These are phyloP conservation scores for Euzophera pinguis DNA, from an alignment of 2,888 invertebrate genomes.

Conservation along the genomic window DNA sequence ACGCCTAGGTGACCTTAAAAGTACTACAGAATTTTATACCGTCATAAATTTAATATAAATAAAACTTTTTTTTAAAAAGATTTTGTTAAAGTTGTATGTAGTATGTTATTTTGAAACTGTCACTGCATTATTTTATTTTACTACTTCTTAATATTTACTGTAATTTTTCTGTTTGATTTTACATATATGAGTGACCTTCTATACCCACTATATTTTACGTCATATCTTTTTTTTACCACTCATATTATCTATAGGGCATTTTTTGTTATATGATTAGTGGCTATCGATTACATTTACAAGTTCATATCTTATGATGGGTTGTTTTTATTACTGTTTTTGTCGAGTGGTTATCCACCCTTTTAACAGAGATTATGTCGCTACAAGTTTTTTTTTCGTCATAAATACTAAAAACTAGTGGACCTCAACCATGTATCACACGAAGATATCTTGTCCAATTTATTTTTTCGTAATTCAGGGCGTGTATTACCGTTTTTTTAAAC, in stretches of 20 bases:
- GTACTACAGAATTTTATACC: no score
- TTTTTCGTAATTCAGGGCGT: no score
- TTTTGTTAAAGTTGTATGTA: no score
- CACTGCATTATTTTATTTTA: no score
- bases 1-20: no score
- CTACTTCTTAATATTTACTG: no score
- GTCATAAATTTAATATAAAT: no score
- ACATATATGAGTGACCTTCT: background rate
- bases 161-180: no score
- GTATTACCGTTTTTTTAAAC: no score
- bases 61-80: no score
- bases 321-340: slow-evolving; percentile 12
- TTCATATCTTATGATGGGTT: slow-evolving; percentile 9
- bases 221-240: slow-evolving; percentile 17
- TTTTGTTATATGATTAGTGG: slow-evolving; percentile 24
- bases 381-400: background rate
- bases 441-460: no score
- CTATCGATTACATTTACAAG: slow-evolving; percentile 22
- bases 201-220: slow-evolving; percentile 12
- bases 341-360: slow-evolving; percentile 2
- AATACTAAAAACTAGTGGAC: background rate
- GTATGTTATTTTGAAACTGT: no score
- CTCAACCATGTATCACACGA: background rate
- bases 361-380: background rate
- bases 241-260: slow-evolving; percentile 13